Evolutionary conservation across 2,113 vertebrate genomes (phyloP).

Genomic region (Hyperoodon ampullatus): DNA sequence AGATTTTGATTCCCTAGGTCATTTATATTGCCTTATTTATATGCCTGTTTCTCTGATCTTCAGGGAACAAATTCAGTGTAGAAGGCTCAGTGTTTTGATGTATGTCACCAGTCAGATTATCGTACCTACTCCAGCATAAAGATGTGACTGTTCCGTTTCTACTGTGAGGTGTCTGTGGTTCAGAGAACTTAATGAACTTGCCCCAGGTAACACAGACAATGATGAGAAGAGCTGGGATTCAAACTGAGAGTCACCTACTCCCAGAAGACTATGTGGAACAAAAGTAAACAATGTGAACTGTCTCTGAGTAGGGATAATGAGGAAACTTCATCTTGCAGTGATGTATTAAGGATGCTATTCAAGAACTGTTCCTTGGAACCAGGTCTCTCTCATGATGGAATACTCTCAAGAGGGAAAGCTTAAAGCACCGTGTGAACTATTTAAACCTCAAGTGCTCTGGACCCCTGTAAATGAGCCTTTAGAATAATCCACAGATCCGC

Average conservation of each 20-base stretch:
- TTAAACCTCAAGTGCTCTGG: constrained; percentile 24
- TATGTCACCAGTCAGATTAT: background rate
- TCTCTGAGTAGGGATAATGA: constrained; percentile 46
- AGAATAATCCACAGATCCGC: constrained; percentile 29
- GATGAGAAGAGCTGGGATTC: background rate
- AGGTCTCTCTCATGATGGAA: background rate
- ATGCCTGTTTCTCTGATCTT: background rate
- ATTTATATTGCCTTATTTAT: background rate
- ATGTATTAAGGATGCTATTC: constrained; percentile 60
- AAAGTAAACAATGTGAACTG: constrained; percentile 38
- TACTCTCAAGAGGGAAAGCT: background rate
- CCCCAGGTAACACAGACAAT: background rate
- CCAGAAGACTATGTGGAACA: background rate
- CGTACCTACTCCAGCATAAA: background rate
- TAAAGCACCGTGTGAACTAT: constrained; percentile 59
- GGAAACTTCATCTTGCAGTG: constrained; percentile 34
- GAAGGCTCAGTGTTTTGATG: constrained; percentile 2
- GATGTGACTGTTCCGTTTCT: background rate
- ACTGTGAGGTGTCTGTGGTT: background rate
- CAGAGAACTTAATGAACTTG: constrained; percentile 38
- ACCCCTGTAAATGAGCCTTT: constrained; percentile 44
- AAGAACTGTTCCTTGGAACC: constrained; percentile 42
- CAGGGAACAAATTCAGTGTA: background rate
- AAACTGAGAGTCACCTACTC: background rate
- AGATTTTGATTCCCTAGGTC: background rate